A percentile compares a stretch with the other conserved stretches of the same genome.
Evolutionary conservation across 2,888 invertebrate genomes (phyloP).

Genomic region (Pandemis cinnamomeana): DNA sequence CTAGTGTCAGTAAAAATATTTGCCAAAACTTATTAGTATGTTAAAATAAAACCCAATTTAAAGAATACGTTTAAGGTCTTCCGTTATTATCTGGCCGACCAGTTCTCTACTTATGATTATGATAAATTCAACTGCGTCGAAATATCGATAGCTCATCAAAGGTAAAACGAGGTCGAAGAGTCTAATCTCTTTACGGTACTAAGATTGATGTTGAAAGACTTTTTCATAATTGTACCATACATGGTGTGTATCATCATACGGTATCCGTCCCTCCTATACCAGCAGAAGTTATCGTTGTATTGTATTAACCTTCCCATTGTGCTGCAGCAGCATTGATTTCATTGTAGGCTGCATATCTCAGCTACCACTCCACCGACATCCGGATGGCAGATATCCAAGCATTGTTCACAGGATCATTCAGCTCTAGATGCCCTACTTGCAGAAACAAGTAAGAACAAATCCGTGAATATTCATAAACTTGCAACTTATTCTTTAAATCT

Average conservation of each 20-base stretch:
- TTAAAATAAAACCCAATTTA: too few relatives aligned
- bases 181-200: too few relatives aligned
- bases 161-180: too few relatives aligned
- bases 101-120: too few relatives aligned
- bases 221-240: neutral
- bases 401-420: constrained; percentile 26
- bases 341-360: constrained; percentile 38
- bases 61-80: too few relatives aligned
- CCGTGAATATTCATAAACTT: constrained; percentile 26
- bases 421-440: constrained; percentile 18
- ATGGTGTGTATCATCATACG: neutral
- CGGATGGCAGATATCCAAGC: constrained; percentile 39
- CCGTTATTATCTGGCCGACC: too few relatives aligned
- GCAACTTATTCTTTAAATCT: constrained; percentile 16
- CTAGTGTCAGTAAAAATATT: too few relatives aligned
- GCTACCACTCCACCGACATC: constrained; percentile 21
- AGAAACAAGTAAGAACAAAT: constrained; percentile 6
- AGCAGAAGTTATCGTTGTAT: constrained; percentile 30
- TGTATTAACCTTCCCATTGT: constrained; percentile 38
- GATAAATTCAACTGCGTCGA: too few relatives aligned
- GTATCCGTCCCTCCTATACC: neutral
- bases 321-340: constrained; percentile 29
- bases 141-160: too few relatives aligned
- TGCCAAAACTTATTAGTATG: too few relatives aligned
- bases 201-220: neutral